Evolutionary conservation across 2,797 vertebrate species (phyloP).

Genomic region (Crenuchus spilurus): DNA sequence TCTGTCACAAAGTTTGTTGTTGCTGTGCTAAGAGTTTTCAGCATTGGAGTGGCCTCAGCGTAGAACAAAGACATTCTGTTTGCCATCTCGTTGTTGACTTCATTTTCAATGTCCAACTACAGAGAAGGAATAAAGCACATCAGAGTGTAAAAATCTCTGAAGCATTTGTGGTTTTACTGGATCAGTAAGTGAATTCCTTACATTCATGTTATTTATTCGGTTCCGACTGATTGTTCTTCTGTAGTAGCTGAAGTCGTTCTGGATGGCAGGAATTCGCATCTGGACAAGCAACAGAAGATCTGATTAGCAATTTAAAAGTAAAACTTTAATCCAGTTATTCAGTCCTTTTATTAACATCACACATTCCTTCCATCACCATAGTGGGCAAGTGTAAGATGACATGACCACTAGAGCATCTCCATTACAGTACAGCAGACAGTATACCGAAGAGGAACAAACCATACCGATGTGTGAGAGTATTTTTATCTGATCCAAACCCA

Average conservation of each 20-base stretch:
- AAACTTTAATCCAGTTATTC: not conserved
- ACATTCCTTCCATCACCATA: too few species aligned
- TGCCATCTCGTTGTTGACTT: constrained; percentile 99
- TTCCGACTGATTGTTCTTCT: constrained; percentile 95
- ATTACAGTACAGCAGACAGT: too few species aligned
- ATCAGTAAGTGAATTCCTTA: constrained; percentile 62
- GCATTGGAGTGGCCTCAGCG: constrained; percentile 96
- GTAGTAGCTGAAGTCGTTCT: constrained; percentile 99
- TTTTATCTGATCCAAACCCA: too few species aligned
- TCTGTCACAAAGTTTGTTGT: constrained; percentile 95
- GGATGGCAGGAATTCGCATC: constrained; percentile 98
- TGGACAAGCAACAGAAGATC: constrained; percentile 58
- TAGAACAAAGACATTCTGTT: constrained; percentile 99
- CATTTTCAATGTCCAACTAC: constrained; percentile 94
- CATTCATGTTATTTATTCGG: constrained; percentile 97
- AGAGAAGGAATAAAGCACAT: constrained; percentile 13
- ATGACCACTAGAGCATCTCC: too few species aligned
- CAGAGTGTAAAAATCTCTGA: not conserved
- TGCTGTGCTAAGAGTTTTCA: constrained; percentile 95
- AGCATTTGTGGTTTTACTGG: not conserved
- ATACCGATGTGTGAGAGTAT: too few species aligned
- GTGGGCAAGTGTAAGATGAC: too few species aligned
- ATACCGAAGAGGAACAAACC: too few species aligned
- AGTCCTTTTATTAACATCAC: not conserved
- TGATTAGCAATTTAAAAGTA: not conserved